phyloP scores from a whole-genome alignment of 1,140 invertebrate genomes.

The Lepidurus apus region DNA sequence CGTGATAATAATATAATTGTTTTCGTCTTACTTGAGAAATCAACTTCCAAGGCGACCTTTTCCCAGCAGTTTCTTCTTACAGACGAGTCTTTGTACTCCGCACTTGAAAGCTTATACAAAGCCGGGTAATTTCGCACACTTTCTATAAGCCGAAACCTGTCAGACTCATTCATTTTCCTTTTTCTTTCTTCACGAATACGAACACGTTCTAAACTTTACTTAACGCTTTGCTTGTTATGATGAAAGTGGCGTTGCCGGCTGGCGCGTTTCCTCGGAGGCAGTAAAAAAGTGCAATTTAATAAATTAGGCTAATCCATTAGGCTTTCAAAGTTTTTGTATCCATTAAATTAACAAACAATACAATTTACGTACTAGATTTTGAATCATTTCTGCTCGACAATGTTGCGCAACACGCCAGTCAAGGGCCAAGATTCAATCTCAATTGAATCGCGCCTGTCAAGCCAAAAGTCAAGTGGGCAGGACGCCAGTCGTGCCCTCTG shows the following conservation, averaged over 20 bases:
- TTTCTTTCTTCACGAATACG: not conserved
- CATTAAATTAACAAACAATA: too few species aligned
- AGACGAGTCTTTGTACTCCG: not conserved
- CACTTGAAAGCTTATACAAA: not conserved
- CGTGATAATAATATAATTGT: not conserved
- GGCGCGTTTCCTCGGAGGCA: too few species aligned
- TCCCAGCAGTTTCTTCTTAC: constrained; percentile 5
- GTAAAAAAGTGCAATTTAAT: too few species aligned
- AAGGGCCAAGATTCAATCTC: too few species aligned
- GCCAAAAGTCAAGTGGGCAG: too few species aligned
- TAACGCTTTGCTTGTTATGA: not conserved
- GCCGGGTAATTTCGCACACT: not conserved
- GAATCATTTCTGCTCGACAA: too few species aligned
- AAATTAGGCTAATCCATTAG: too few species aligned
- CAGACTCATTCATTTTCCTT: not conserved
- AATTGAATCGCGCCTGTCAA: too few species aligned
- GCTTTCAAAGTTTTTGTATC: too few species aligned
- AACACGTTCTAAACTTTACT: not conserved
- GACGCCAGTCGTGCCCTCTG: too few species aligned
- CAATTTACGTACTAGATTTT: too few species aligned
- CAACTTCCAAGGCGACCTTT: not conserved
- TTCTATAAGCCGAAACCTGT: not conserved
- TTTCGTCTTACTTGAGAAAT: not conserved
- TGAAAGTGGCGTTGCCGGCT: not conserved
- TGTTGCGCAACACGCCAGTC: too few species aligned